Conservation (phyloP, 2,888 invertebrate species). For the Exephanes ischioxanthus region DNA sequence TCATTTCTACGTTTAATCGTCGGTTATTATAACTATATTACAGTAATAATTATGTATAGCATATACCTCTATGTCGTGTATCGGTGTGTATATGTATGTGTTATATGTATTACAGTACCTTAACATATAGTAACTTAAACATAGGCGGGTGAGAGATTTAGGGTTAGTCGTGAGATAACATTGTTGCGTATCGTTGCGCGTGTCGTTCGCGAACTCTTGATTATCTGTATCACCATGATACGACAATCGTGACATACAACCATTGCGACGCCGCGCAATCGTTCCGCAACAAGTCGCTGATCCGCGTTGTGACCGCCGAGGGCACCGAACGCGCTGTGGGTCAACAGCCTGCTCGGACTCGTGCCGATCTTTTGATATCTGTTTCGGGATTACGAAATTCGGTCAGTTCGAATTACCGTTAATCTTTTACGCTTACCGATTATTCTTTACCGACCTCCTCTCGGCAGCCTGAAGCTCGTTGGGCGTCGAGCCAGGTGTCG, state of each 20-base stretch:
- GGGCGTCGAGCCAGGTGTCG: conserved; percentile 77
- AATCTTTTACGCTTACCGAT: too few relatives aligned
- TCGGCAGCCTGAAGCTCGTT: conserved; percentile 74
- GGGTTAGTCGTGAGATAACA: conserved; percentile 92
- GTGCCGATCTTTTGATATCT: conserved; percentile 87
- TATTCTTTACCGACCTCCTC: conserved; percentile 72
- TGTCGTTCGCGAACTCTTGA: conserved; percentile 94
- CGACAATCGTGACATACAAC: conserved; percentile 98
- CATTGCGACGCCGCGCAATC: conserved; percentile 92
- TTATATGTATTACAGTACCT: conserved; percentile 66
- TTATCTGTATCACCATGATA: conserved; percentile 96
- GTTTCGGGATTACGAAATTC: background rate
- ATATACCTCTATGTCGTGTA: conserved; percentile 57
- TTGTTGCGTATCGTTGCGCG: conserved; percentile 94
- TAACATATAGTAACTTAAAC: conserved; percentile 83
- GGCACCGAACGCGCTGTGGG: conserved; percentile 85
- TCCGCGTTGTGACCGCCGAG: conserved; percentile 81
- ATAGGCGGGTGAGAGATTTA: conserved; percentile 94
- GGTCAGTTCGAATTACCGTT: too few relatives aligned
- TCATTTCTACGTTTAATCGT: conserved; percentile 44
- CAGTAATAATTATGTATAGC: conserved; percentile 50
- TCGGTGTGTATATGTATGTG: conserved; percentile 67
- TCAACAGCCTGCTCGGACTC: conserved; percentile 87
- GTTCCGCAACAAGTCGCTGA: conserved; percentile 86
- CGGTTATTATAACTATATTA: conserved; percentile 59